Evolutionary conservation across 2,797 vertebrate species (phyloP).

Genomic region (Premnoplex brunnescens): DNA sequence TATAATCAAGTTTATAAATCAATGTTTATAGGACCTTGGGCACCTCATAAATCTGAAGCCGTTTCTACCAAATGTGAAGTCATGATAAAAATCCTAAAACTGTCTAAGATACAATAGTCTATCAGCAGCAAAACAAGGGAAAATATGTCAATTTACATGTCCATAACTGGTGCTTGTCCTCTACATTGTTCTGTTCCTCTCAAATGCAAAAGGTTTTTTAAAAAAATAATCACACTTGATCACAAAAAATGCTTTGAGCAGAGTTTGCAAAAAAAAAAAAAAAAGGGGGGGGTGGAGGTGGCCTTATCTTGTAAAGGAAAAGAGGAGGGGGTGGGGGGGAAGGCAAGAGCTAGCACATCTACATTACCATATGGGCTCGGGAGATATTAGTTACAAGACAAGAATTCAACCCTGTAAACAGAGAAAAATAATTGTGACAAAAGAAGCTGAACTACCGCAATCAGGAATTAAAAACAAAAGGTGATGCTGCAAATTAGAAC

Average conservation of each 20-base stretch:
- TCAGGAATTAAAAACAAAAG: neutral
- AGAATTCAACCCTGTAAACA: neutral
- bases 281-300: neutral
- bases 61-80: neutral
- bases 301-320: neutral
- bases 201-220: neutral
- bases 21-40: neutral
- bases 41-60: neutral
- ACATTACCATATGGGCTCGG: neutral
- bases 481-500: neutral
- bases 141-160: neutral
- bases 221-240: neutral
- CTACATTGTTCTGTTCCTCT: neutral
- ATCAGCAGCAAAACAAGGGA: neutral
- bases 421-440: neutral
- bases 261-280: neutral
- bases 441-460: neutral
- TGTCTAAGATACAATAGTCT: neutral
- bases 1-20: neutral
- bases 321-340: too few species aligned
- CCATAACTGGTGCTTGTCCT: neutral
- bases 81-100: neutral
- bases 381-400: neutral
- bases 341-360: constrained; percentile 1
- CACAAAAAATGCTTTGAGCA: neutral